Evolutionary conservation across 1,140 invertebrate species (phyloP), one percentile per base, ranked within the genome.

Genomic region (Pomacea maculata): DNA sequence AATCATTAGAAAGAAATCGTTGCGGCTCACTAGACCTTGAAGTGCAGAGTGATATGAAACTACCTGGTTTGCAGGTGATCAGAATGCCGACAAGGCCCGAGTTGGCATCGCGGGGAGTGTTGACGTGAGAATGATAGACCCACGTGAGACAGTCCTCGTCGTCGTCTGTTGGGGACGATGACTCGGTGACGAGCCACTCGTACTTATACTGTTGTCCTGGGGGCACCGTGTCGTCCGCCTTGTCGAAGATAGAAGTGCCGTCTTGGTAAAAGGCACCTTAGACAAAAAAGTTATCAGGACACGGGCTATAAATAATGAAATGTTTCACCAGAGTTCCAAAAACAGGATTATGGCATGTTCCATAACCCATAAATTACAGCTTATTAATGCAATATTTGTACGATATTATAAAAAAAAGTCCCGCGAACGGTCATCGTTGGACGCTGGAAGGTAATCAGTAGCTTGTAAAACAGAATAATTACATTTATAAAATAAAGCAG

Each of bases 111-210:
- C 76, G 79, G 17, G 83, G 81, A 1, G 87, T 79, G 76, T 87
- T 78, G 52, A 83, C 80, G 79, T 88, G 87, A 54, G 87, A 88
- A 64, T 88, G 87, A 75, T 88, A 88, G 61, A 83, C 82, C 87
- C 87, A 88, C n/a, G 85, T 83, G 2, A 88, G 63, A 74, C 87
- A 88, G n/a, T 86, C 83, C 21, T 84, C 77, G 83, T 88, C 87
- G 57, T 83, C 84, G 5, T 25, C 70, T 12, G 84, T 76, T 1
- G 87, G 87, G 15, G 82, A 84, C 63, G 81, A 84, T 45, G 82
- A 79, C 4, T 79, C 79, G 11, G 79, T 82, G n/a, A 86, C 80
- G 12, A 79, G 76, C 88, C 87, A 89, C 15, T 79, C 68, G 64
- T 87, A 87, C 7, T 65, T 78, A 52, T 86, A 80, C 15, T 19